Percentiles rank a stretch among this genome's conserved stretches.
Evolutionary conservation across 2,113 vertebrate genomes (phyloP).

Genomic region (Kryptolebias marmoratus): DNA sequence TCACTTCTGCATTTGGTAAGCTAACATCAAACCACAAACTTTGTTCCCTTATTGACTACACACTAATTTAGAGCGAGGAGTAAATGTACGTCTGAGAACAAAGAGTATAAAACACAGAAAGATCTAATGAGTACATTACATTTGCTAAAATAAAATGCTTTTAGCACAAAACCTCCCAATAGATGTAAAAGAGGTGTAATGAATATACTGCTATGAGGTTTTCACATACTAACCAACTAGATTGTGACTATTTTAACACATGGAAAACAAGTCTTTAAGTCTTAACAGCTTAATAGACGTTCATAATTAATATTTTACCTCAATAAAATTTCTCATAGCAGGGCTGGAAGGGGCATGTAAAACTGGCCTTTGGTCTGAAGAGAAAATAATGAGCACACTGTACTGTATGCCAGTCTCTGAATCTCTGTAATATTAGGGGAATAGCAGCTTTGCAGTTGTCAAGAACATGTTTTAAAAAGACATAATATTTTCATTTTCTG

Average conservation of each 20-base stretch:
- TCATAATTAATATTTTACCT: background rate
- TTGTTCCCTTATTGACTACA: constrained; percentile 6
- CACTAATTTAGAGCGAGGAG: background rate
- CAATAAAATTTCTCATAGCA: background rate
- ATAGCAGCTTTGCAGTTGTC: background rate
- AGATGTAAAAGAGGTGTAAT: background rate
- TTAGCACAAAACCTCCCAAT: background rate
- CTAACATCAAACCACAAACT: constrained; percentile 28
- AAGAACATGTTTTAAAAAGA: background rate
- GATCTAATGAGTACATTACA: background rate
- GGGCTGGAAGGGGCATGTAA: background rate
- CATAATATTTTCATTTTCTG: background rate
- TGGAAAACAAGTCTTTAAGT: background rate
- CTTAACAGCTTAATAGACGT: background rate
- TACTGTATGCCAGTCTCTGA: background rate
- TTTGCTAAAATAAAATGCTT: background rate
- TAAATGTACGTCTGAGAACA: constrained; percentile 2
- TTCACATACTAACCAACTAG: background rate
- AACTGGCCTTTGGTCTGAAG: background rate
- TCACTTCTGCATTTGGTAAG: constrained; percentile 36
- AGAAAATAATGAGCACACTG: background rate
- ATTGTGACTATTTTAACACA: background rate
- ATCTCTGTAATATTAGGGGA: no score
- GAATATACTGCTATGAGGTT: background rate
- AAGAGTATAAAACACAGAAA: background rate